Conservation (phyloP, 2,113 vertebrate genomes). For the Collichthys lucidus region DNA sequence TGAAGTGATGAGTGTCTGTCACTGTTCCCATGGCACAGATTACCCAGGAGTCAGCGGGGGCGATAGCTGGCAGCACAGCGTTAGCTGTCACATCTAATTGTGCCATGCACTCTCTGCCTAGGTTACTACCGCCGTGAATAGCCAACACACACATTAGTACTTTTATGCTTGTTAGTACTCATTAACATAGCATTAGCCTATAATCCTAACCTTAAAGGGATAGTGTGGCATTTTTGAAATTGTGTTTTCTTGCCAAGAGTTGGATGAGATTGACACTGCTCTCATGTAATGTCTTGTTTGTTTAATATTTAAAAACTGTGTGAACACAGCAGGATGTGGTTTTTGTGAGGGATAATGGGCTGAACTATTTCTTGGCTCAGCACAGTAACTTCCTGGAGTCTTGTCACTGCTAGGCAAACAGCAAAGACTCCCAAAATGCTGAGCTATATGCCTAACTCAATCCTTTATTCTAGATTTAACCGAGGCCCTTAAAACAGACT, state of each 20-base stretch:
- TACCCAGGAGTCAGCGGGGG: conserved; percentile 60
- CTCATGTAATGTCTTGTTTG: background rate
- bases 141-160: conserved; percentile 6
- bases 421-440: background rate
- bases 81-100: conserved; percentile 72
- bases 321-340: background rate
- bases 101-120: conserved; percentile 30
- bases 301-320: background rate
- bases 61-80: conserved; percentile 37
- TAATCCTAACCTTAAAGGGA: background rate
- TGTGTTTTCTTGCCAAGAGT: background rate
- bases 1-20: conserved; percentile 65
- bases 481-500: no score
- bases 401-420: background rate
- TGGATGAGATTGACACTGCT: background rate
- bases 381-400: background rate
- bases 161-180: background rate
- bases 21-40: conserved; percentile 63
- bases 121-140: conserved; percentile 21
- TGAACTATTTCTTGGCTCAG: background rate
- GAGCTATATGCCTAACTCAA: background rate
- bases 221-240: background rate
- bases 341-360: background rate
- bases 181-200: background rate
- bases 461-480: background rate